Evolutionary conservation across 2,113 vertebrate species (phyloP).

Genomic region (Panurus biarmicus): DNA sequence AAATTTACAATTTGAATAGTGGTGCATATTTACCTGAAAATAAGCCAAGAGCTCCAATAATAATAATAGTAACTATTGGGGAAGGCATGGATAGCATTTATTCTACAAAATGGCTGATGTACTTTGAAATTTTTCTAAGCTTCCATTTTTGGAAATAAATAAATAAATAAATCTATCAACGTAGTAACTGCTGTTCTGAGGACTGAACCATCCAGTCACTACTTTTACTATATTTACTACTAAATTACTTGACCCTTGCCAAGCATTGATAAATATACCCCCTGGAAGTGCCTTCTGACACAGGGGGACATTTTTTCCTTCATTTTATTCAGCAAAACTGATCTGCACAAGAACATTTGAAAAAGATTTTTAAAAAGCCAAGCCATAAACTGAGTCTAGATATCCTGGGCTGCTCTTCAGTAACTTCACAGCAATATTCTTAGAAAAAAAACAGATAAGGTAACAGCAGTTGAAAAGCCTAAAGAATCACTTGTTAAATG

Average conservation of each 20-base stretch:
- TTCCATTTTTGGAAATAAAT: neutral
- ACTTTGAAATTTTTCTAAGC: neutral
- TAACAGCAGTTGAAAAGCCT: neutral
- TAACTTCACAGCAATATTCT: neutral
- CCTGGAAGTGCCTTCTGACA: neutral
- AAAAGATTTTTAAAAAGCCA: neutral
- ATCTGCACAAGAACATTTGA: neutral
- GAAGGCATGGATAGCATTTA: neutral
- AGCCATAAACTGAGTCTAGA: neutral
- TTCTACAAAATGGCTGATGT: neutral
- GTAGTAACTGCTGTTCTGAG: neutral
- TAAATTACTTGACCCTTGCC: neutral
- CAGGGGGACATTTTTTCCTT: neutral
- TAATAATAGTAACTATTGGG: neutral
- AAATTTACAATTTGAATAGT: neutral
- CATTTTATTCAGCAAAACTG: neutral
- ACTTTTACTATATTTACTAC: neutral
- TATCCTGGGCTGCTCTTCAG: neutral
- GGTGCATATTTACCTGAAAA: neutral
- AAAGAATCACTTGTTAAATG: neutral
- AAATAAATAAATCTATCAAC: too few relatives aligned
- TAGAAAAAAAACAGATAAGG: neutral
- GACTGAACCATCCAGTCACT: neutral
- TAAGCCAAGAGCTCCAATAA: neutral
- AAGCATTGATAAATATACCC: neutral